phyloP scores from a whole-genome alignment of 2,888 invertebrate genomes.

The Chrysolina haemoptera region DNA sequence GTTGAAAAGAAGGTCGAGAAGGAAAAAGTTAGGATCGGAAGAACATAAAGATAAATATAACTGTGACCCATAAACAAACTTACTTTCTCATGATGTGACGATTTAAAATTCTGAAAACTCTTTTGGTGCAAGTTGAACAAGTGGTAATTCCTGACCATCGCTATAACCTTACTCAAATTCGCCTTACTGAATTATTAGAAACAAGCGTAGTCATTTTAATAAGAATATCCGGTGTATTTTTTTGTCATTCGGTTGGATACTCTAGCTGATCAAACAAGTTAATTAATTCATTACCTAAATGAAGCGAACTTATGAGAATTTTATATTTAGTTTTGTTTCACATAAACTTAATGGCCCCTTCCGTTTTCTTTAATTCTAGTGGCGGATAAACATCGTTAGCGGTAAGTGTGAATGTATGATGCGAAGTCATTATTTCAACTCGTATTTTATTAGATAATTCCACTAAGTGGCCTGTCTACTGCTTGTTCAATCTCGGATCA shows the following conservation, averaged over 20 bases:
- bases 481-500: neutral
- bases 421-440: conserved; percentile 68
- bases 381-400: conserved; percentile 68
- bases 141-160: neutral
- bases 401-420: conserved; percentile 67
- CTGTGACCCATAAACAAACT: too few species aligned
- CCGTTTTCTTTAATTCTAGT: conserved; percentile 68
- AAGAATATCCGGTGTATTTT: conserved; percentile 45
- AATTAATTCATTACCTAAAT: conserved; percentile 48
- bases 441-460: conserved; percentile 58
- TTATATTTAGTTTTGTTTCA: conserved; percentile 57
- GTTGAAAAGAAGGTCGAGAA: too few species aligned
- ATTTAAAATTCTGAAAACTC: too few species aligned
- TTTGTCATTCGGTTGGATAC: conserved; percentile 32
- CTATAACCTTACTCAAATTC: conserved; percentile 4
- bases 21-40: too few species aligned
- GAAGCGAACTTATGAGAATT: conserved; percentile 61
- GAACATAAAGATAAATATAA: too few species aligned
- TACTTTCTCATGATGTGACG: too few species aligned
- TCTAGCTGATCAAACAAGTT: conserved; percentile 36
- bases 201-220: conserved; percentile 30
- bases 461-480: conserved; percentile 39
- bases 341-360: conserved; percentile 68
- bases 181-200: conserved; percentile 1
- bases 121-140: neutral